phyloP scores from a whole-genome alignment of 2,113 vertebrate species.

The Terrapene triunguis region DNA sequence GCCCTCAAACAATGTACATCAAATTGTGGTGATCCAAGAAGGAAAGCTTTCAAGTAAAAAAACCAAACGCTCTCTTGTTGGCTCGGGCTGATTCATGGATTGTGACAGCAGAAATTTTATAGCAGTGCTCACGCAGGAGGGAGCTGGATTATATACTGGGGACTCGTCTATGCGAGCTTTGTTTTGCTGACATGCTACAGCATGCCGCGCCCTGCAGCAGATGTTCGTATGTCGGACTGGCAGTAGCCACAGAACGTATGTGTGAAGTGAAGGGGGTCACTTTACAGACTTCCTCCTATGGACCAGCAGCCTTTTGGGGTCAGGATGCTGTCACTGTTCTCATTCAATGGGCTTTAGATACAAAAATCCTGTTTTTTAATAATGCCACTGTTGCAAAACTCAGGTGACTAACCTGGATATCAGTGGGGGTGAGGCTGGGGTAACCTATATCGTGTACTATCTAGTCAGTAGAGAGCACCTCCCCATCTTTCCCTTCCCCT shows the following conservation, averaged over 20 bases:
- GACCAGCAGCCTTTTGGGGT: accelerated
- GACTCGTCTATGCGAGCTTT: not conserved
- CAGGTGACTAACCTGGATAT: not conserved
- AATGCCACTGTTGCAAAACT: not conserved
- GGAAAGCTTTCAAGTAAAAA: not conserved
- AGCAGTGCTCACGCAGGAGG: not conserved
- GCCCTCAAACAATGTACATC: not conserved
- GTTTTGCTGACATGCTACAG: not conserved
- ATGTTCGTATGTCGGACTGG: not conserved
- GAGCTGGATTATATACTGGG: not conserved
- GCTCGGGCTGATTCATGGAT: not conserved
- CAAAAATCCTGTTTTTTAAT: not conserved
- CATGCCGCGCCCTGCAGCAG: not conserved
- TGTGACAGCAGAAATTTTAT: not conserved
- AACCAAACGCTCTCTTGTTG: not conserved
- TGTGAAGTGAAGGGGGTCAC: not conserved
- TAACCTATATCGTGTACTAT: too few species aligned
- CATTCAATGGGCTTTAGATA: not conserved
- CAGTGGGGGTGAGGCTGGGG: not conserved
- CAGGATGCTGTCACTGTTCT: not conserved
- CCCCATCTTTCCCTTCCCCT: not conserved
- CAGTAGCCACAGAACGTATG: not conserved
- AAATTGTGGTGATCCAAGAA: not conserved
- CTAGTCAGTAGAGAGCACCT: not conserved
- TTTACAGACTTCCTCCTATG: not conserved